Evolutionary conservation across 2,888 invertebrate species (phyloP).

Genomic region (Pristionchus japonicus): DNA sequence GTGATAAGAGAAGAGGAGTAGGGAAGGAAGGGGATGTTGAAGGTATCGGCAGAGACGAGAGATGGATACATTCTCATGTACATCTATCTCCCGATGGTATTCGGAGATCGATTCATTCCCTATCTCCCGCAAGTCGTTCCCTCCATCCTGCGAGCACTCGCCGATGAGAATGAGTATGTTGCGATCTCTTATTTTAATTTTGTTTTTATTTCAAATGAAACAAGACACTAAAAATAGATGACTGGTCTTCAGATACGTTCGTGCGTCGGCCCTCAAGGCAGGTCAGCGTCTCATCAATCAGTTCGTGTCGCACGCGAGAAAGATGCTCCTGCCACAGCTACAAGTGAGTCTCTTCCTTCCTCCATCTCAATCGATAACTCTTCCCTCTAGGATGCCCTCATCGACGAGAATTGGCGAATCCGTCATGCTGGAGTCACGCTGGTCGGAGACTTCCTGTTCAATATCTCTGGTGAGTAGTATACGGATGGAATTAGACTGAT

Average conservation of each 20-base stretch:
- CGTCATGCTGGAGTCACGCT: constrained; percentile 92
- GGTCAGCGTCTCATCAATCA: constrained; percentile 96
- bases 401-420: constrained; percentile 99
- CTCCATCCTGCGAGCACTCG: constrained; percentile 94
- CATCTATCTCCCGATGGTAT: constrained; percentile 97
- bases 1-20: too few relatives aligned
- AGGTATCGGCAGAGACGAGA: constrained; percentile 87
- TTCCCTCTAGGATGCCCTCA: constrained; percentile 82
- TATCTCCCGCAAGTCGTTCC: constrained; percentile 97
- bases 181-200: constrained; percentile 80
- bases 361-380: neutral
- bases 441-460: constrained; percentile 93
- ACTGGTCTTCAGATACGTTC: constrained; percentile 82
- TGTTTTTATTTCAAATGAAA: neutral
- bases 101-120: constrained; percentile 93
- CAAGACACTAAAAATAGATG: too few relatives aligned
- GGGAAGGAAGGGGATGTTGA: too few relatives aligned
- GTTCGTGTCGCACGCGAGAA: constrained; percentile 84
- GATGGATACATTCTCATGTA: constrained; percentile 99
- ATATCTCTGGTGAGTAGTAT: constrained; percentile 87
- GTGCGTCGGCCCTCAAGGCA: constrained; percentile 95
- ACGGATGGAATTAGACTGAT: neutral
- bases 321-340: constrained; percentile 89
- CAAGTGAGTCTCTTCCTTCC: constrained; percentile 78
- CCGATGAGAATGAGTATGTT: constrained; percentile 91